Base-by-base conservation (phyloP, 35 echinoderm and acorn worm genomes). In the Diadema setosum region DNA sequence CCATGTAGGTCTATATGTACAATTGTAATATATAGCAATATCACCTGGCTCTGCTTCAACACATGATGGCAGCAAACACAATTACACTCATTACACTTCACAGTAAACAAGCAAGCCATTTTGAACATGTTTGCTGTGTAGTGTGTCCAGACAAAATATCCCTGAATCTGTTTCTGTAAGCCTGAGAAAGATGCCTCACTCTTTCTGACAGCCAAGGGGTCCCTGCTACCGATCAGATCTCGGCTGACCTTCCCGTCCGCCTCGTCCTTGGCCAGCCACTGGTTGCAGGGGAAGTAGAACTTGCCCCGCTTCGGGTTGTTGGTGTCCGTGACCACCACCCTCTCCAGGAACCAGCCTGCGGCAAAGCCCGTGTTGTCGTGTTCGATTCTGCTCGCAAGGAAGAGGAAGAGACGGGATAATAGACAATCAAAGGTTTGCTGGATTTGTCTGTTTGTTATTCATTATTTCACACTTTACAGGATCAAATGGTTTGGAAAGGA, bases 321-420 rank as follows among this genome's bases (percentile, higher is more conserved):
- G 21, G 88, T 70, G 86, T 99, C 93, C 0, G 96, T 99, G 4
- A 99, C 92, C 8, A 99, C 96, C 16, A 99, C 92, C 36, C 96
- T 36, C 69, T 99, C 96, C 6, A 99, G 64, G 82, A 92, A 95
- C 96, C 96, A 99, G 42, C 96, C 96, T 33, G 96, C 82, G 26
- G 42, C 89, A 59, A 99, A 99, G 29, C 96, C 96, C 52, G 96
- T 99, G 64, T 99, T 94, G 86, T 99, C 96, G 84, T 99, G 96
- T 83, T 99, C 96, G 37, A 99, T 99, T 76, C 96, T 99, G n/a
- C n/a, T n/a, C n/a, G n/a, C n/a, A n/a, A n/a, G n/a, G n/a, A n/a
- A n/a, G n/a, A n/a, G n/a, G n/a, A n/a, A n/a, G n/a, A 75, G 2
- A 74, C 39, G 39, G 58, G 24, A 75, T 3, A 39, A 20, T 4